Conservation (phyloP, 92 coral and sea anemone genomes). For the Paramuricea clavata region DNA sequence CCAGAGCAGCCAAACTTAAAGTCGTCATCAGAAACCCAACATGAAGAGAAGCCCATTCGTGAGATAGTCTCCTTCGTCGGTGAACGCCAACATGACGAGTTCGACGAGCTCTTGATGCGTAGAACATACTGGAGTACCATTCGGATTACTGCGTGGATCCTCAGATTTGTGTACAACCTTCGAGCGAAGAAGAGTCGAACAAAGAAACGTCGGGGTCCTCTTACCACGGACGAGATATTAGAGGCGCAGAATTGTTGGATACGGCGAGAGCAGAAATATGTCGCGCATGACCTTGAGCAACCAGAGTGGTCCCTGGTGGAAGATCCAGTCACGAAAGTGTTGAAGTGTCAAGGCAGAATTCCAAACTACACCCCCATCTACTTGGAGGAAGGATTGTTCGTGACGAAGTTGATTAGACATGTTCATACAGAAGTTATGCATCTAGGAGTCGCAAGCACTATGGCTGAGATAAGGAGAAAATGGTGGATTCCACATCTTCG, state of each 20-base stretch:
- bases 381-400: too few relatives aligned
- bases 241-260: too few relatives aligned
- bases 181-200: slow-evolving; percentile 6
- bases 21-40: slow-evolving; percentile 3
- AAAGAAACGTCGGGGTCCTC: slow-evolving; percentile 50
- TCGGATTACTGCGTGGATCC: slow-evolving; percentile 60
- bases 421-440: too few relatives aligned
- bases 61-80: too few relatives aligned
- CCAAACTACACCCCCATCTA: too few relatives aligned
- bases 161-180: slow-evolving; percentile 60
- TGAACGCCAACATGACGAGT: slow-evolving; percentile 46
- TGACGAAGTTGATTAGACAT: too few relatives aligned
- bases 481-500: slow-evolving; percentile 22
- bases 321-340: too few relatives aligned
- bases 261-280: too few relatives aligned
- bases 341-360: too few relatives aligned
- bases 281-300: too few relatives aligned
- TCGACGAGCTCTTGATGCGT: slow-evolving; percentile 60
- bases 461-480: not conserved
- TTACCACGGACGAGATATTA: slow-evolving; percentile 1
- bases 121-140: slow-evolving; percentile 65
- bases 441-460: not conserved
- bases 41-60: slow-evolving; percentile 23
- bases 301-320: too few relatives aligned
- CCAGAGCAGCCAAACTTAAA: too few relatives aligned